A percentile compares a stretch with the other conserved stretches of the same genome.
Evolutionary conservation across 2,888 invertebrate genomes (phyloP).

Genomic region (Endotricha flammealis): DNA sequence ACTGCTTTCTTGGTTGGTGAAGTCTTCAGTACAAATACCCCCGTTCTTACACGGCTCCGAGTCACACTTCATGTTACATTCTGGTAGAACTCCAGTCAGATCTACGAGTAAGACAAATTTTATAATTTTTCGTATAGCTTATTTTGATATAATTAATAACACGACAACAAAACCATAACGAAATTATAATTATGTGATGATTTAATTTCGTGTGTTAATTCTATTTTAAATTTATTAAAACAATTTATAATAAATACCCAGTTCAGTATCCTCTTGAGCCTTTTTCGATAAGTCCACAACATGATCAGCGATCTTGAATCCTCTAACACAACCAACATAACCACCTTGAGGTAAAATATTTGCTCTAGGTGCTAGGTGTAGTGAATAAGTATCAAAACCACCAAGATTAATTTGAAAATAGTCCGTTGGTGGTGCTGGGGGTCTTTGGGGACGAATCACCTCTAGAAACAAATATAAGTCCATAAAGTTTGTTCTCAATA

Average conservation of each 20-base stretch:
- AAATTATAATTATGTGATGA: too few species aligned
- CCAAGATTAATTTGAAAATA: conserved; percentile 94
- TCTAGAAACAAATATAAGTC: conserved; percentile 71
- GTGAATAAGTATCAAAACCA: conserved; percentile 87
- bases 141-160: background rate
- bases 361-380: conserved; percentile 69
- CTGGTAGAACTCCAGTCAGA: conserved; percentile 83
- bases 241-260: conserved; percentile 67
- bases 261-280: conserved; percentile 82
- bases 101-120: conserved; percentile 43
- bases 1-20: conserved; percentile 88
- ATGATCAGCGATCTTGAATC: conserved; percentile 89
- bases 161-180: too few species aligned
- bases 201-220: too few species aligned
- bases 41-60: conserved; percentile 91
- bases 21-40: conserved; percentile 92
- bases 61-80: conserved; percentile 94
- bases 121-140: background rate
- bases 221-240: background rate
- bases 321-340: conserved; percentile 92
- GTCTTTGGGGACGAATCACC: conserved; percentile 91
- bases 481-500: too few species aligned
- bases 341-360: conserved; percentile 77
- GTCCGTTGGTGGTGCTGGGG: conserved; percentile 92
- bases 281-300: conserved; percentile 87